Conservation (phyloP, 2,888 invertebrate genomes). For the Acleris holmiana region DNA sequence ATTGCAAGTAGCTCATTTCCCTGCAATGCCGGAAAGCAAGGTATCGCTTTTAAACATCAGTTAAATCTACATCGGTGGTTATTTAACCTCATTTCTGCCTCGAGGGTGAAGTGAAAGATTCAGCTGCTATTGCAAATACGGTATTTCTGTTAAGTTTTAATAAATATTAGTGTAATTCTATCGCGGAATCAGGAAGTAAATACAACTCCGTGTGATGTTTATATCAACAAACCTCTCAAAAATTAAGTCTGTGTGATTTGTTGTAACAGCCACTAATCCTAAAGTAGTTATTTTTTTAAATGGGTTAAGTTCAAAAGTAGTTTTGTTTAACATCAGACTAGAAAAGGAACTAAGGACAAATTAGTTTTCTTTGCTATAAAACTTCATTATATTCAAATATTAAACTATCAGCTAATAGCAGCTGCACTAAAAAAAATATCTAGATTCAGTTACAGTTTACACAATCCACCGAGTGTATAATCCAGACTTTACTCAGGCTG, state of each 20-base stretch:
- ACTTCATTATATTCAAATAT: too few species aligned
- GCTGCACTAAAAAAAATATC: not conserved
- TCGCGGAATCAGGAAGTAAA: slow-evolving; percentile 4
- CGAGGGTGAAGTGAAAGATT: slow-evolving; percentile 31
- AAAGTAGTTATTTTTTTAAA: too few species aligned
- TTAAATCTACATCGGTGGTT: slow-evolving; percentile 32
- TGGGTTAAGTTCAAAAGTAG: too few species aligned
- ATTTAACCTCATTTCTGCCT: slow-evolving; percentile 35
- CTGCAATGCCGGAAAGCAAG: slow-evolving; percentile 33
- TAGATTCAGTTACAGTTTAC: slow-evolving; percentile 44
- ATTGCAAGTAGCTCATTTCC: slow-evolving; percentile 35
- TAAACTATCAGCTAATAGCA: too few species aligned
- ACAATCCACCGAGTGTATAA: slow-evolving; percentile 59
- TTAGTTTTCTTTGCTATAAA: too few species aligned
- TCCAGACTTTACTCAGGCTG: slow-evolving; percentile 54
- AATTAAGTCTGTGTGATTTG: not conserved
- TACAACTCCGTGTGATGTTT: not conserved
- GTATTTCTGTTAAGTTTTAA: slow-evolving; percentile 24
- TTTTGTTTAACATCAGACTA: not conserved
- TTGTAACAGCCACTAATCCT: not conserved
- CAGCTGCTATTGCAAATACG: slow-evolving; percentile 14
- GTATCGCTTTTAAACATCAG: slow-evolving; percentile 31
- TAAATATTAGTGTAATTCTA: slow-evolving; percentile 31
- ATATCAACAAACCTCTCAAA: not conserved
- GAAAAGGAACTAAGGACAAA: not conserved